Evolutionary conservation across 1,140 invertebrate genomes (phyloP).

Genomic region (Micrasema longulum): DNA sequence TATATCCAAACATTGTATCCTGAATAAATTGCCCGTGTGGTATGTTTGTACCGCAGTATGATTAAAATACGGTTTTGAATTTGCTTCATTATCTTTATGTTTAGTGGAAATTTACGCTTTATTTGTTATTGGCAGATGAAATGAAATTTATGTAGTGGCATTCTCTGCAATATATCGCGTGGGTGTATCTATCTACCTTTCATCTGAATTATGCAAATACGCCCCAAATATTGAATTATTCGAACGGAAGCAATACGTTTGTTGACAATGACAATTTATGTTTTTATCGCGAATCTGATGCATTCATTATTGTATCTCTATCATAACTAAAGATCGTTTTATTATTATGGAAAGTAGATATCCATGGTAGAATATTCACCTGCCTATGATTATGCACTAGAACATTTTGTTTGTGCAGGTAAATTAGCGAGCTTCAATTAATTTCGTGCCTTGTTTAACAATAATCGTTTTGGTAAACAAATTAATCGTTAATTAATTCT

Average conservation of each 20-base stretch:
- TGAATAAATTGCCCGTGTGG: too few species aligned
- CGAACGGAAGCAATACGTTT: constrained; percentile 23
- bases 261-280: constrained; percentile 29
- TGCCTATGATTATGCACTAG: too few species aligned
- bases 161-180: too few species aligned
- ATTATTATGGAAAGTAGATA: background rate
- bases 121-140: constrained; percentile 11
- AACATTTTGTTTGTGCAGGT: too few species aligned
- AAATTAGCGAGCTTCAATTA: constrained; percentile 8
- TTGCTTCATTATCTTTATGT: constrained; percentile 3
- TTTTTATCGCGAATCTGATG: constrained; percentile 26
- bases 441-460: constrained; percentile 23
- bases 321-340: constrained; percentile 1
- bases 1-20: too few species aligned
- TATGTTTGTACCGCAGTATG: background rate
- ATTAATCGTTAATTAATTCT: constrained; percentile 28
- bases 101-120: background rate
- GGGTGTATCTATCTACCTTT: background rate
- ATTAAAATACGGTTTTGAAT: constrained; percentile 13
- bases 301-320: constrained; percentile 8
- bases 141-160: too few species aligned
- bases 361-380: too few species aligned
- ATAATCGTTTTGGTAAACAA: constrained; percentile 27
- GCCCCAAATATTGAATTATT: constrained; percentile 13
- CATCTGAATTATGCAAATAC: constrained; percentile 18